Evolutionary conservation across 2,888 invertebrate species (phyloP), one percentile per base, ranked within the genome.

Genomic region (Drosophila neoperkinsi): DNA sequence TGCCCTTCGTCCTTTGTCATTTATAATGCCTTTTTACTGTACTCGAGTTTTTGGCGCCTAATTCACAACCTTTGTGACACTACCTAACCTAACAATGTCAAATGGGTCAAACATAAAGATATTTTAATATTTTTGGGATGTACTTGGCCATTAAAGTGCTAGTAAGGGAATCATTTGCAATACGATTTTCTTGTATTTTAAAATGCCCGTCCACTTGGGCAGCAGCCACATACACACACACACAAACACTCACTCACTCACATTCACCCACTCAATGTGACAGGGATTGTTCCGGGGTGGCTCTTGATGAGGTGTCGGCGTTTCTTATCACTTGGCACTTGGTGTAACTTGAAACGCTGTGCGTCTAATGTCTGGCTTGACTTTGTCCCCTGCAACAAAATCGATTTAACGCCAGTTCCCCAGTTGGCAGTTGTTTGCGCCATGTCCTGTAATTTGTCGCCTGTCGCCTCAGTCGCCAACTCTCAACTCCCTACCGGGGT

Each of bases 371-470:
- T 84, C 72, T 80, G 65, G 50, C 60, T 43, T 36, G 61, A 55
- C 70, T 83, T 75, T 76, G 78, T 75, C n/a, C 62, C 80, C 67
- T 74, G 73, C 71, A 79, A 74, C 70, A 77, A 90, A 88, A 88
- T 90, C 88, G 88, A 90, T 88, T 90, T 76, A 72, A 68, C 60
- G 71, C 77, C 77, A 73, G 58, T 51, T 68, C 65, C 59, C 64
- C 50, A 60, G 60, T 38, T 56, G 38, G 50, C 67, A 56, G 52
- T 55, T 60, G 56, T 62, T 64, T 52, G 53, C 67, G 64, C 63
- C 83, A 71, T 88, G 83, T 80, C 72, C 84, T 81, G 90, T 84
- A 86, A 88, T 84, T 84, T 88, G 89, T 83, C 87, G 49, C 31
- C 49, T 34, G 51, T 33, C 70, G 41, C 31, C 21, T 43, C 31